A percentile compares a stretch with the other conserved stretches of the same genome.
phyloP scores from a whole-genome alignment of 2,113 vertebrate species.

The Canis aureus region DNA sequence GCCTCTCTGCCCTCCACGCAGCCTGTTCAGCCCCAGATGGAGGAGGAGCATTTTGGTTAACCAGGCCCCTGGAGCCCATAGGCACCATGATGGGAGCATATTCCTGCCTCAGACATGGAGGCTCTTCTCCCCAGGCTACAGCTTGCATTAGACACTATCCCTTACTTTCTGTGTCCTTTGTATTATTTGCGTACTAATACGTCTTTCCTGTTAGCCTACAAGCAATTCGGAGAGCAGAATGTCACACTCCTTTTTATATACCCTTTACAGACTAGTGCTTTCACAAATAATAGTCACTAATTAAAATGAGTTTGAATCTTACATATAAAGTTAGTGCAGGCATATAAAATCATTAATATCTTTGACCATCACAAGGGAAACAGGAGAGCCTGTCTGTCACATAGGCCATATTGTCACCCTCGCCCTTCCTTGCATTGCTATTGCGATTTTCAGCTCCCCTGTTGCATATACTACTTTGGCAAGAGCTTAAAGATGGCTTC shows the following conservation, averaged over 20 bases:
- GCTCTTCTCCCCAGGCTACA: neutral
- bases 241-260: neutral
- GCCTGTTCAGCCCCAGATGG: neutral
- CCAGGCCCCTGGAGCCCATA: neutral
- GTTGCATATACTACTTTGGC: neutral
- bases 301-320: neutral
- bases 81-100: neutral
- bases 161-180: neutral
- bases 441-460: neutral
- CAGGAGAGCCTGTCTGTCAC: neutral
- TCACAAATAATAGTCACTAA: slow-evolving; percentile 11
- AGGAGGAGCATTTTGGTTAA: neutral
- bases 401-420: neutral
- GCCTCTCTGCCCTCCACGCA: neutral
- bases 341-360: neutral
- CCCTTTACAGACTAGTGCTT: neutral
- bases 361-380: neutral
- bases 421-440: neutral
- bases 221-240: neutral
- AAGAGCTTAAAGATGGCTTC: neutral
- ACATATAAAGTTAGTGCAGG: neutral
- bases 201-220: neutral
- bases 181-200: neutral
- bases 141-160: neutral
- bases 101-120: neutral